These are phyloP conservation scores for Aricia agestis DNA, from an alignment of 1,140 invertebrate genomes.

Conservation along the genomic window DNA sequence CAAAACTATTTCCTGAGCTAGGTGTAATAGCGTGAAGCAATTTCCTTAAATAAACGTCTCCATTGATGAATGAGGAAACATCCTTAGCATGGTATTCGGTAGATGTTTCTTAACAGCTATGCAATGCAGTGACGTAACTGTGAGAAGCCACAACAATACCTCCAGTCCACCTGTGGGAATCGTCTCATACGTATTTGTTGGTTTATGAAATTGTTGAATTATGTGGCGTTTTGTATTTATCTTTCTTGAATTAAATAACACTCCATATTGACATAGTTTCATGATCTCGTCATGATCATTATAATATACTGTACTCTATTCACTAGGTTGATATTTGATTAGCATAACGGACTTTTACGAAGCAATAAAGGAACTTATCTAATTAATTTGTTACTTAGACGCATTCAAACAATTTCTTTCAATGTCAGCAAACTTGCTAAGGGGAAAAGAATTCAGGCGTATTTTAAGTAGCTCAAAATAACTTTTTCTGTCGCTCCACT, in stretches of 20 bases:
- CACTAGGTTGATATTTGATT: not conserved
- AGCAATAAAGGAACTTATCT: not conserved
- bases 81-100: not conserved
- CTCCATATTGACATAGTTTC: not conserved
- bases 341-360: not conserved
- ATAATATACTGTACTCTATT: not conserved
- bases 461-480: not conserved
- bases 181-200: constrained; percentile 10
- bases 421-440: not conserved
- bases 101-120: not conserved
- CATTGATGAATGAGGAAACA: constrained; percentile 3
- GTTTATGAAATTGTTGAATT: constrained; percentile 8
- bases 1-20: not conserved
- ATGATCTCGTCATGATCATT: not conserved
- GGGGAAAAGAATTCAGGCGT: not conserved
- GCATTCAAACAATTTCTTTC: not conserved
- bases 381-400: not conserved
- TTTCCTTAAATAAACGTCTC: constrained; percentile 1
- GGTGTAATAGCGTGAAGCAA: not conserved
- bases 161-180: constrained; percentile 6
- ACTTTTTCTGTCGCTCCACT: not conserved
- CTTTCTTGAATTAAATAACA: not conserved
- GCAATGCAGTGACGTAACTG: constrained; percentile 4
- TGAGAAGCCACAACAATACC: not conserved
- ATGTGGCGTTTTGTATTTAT: not conserved